A percentile compares a stretch with the other conserved stretches of the same genome.
Evolutionary conservation across 2,113 vertebrate species (phyloP).

Genomic region (Apteryx owenii): DNA sequence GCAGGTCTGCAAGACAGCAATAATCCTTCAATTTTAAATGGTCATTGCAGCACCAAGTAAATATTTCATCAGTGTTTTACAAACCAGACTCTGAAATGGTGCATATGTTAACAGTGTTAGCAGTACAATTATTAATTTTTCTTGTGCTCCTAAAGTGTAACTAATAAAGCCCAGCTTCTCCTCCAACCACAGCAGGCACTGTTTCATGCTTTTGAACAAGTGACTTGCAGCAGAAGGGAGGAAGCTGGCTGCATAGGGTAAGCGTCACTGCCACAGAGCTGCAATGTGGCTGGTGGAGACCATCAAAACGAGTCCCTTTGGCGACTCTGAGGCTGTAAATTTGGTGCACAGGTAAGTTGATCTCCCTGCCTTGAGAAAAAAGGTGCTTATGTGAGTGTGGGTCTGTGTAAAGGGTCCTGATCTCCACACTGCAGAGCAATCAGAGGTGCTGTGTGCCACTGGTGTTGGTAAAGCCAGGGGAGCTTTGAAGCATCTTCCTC

Average conservation of each 20-base stretch:
- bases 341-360: background rate
- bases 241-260: background rate
- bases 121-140: conserved; percentile 10
- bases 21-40: background rate
- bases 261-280: background rate
- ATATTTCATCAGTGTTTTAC: conserved; percentile 27
- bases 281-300: background rate
- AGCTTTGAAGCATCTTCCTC: background rate
- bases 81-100: background rate
- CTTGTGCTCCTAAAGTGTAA: background rate
- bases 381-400: background rate
- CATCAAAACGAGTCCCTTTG: background rate
- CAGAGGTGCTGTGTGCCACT: background rate
- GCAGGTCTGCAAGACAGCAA: conserved; percentile 2
- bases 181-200: background rate
- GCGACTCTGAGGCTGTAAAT: background rate
- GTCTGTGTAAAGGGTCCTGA: background rate
- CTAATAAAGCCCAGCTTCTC: conserved; percentile 24
- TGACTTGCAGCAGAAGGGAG: background rate
- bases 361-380: background rate
- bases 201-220: background rate
- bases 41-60: too few species aligned
- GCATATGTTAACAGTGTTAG: background rate
- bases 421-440: too few species aligned
- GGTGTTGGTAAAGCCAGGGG: background rate